Conservation (phyloP, 2,888 invertebrate species). For the Orgyia antiqua region DNA sequence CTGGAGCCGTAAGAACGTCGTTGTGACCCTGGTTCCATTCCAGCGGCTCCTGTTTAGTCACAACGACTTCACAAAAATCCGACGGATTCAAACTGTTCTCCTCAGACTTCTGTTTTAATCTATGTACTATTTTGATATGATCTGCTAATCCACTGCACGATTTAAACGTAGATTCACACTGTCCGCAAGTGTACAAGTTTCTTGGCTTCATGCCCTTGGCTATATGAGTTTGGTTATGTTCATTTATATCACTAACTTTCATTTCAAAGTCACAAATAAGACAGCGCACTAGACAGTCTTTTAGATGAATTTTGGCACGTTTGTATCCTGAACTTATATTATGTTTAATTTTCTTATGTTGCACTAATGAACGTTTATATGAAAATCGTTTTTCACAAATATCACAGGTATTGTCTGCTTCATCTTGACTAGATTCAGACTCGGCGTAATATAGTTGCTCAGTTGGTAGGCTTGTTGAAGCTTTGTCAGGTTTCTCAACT, state of each 20-base stretch:
- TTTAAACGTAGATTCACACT: slow-evolving; percentile 61
- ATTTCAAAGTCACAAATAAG: slow-evolving; percentile 65
- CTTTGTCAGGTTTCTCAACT: slow-evolving; percentile 44
- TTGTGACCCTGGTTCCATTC: slow-evolving; percentile 69
- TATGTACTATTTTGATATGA: slow-evolving; percentile 66
- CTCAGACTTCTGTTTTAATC: slow-evolving; percentile 37
- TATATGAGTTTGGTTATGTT: slow-evolving; percentile 65
- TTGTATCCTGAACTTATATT: slow-evolving; percentile 63
- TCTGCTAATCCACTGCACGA: slow-evolving; percentile 58
- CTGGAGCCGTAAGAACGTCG: slow-evolving; percentile 63
- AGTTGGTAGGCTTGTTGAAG: slow-evolving; percentile 33
- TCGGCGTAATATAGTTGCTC: slow-evolving; percentile 37
- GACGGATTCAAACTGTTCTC: slow-evolving; percentile 45
- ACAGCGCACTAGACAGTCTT: slow-evolving; percentile 64
- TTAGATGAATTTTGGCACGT: slow-evolving; percentile 59
- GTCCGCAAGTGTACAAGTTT: slow-evolving; percentile 64
- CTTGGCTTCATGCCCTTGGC: slow-evolving; percentile 58
- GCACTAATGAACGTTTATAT: slow-evolving; percentile 55
- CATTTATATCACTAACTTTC: slow-evolving; percentile 62
- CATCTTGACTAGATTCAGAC: slow-evolving; percentile 61
- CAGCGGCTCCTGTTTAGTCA: slow-evolving; percentile 75
- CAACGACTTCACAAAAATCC: slow-evolving; percentile 79
- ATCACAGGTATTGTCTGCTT: slow-evolving; percentile 65
- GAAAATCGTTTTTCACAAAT: slow-evolving; percentile 72
- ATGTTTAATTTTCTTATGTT: slow-evolving; percentile 67